Conservation (phyloP, 2,888 invertebrate species). For the Helleia helle region DNA sequence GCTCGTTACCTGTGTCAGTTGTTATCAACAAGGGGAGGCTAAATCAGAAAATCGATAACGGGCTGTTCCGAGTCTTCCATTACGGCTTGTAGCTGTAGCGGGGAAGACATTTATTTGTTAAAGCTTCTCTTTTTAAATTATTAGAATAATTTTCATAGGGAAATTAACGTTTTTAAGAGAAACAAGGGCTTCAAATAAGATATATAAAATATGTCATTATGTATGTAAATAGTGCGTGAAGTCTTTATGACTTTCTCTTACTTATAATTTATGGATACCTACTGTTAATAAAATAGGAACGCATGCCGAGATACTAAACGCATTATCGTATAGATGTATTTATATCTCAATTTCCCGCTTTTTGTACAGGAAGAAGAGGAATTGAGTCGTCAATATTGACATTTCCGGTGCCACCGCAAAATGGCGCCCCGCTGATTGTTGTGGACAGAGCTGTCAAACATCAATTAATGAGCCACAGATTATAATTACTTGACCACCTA, state of each 20-base stretch:
- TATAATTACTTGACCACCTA: conserved; percentile 38
- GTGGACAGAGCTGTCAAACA: conserved; percentile 58
- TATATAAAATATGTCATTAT: too few relatives aligned
- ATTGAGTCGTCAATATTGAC: conserved; percentile 56
- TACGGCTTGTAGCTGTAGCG: conserved; percentile 20
- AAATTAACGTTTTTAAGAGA: too few relatives aligned
- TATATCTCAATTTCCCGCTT: conserved; percentile 17
- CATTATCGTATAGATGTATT: conserved; percentile 3
- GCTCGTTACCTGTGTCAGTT: conserved; percentile 44
- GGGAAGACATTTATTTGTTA: too few relatives aligned
- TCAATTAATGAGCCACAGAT: conserved; percentile 50
- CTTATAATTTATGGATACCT: too few relatives aligned
- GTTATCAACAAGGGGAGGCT: conserved; percentile 59
- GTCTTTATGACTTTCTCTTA: too few relatives aligned
- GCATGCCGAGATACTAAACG: too few relatives aligned
- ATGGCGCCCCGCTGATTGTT: conserved; percentile 60
- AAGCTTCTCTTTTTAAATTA: too few relatives aligned
- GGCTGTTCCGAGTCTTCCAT: conserved; percentile 36
- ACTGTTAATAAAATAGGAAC: too few relatives aligned
- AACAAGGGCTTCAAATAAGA: too few relatives aligned
- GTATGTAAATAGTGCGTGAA: too few relatives aligned
- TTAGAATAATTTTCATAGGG: too few relatives aligned
- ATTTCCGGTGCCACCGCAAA: conserved; percentile 47
- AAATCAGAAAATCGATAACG: conserved; percentile 69
- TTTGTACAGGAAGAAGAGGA: conserved; percentile 40